Percentiles rank a stretch among this genome's conserved stretches.
phyloP scores from a whole-genome alignment of 2,113 vertebrate genomes.

The Phyllopteryx taeniolatus region DNA sequence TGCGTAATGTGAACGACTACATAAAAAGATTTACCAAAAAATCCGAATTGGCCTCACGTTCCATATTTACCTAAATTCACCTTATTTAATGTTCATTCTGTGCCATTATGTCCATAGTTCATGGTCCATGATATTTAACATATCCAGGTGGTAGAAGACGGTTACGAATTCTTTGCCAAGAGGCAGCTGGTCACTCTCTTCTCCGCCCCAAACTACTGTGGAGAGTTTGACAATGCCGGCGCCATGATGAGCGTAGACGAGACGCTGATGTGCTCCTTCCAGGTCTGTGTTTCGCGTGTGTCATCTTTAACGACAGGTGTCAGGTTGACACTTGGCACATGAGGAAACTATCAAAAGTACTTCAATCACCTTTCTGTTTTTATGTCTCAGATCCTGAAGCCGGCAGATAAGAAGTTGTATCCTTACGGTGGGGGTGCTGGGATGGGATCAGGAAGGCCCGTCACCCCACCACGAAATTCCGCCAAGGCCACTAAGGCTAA shows the following conservation, averaged over 20 bases:
- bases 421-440: constrained; percentile 85
- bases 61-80: no score
- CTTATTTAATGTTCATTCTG: no score
- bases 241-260: constrained; percentile 82
- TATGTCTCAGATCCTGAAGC: constrained; percentile 85
- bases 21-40: no score
- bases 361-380: not conserved
- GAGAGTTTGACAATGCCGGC: constrained; percentile 79
- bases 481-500: constrained; percentile 86
- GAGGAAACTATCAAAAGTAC: not conserved
- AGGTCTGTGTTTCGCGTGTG: constrained; percentile 41
- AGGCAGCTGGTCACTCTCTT: constrained; percentile 78
- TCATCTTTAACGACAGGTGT: not conserved
- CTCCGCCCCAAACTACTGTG: constrained; percentile 80
- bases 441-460: constrained; percentile 83
- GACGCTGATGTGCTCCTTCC: constrained; percentile 81
- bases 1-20: no score
- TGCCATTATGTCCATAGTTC: no score
- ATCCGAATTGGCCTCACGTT: no score
- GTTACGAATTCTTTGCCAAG: constrained; percentile 79
- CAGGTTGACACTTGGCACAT: not conserved
- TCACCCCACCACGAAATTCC: constrained; percentile 92
- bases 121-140: not conserved
- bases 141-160: constrained; percentile 75
- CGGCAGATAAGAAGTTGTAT: constrained; percentile 95